These are phyloP conservation scores for Bettongia penicillata DNA, from an alignment of 2,113 vertebrate genomes.

Conservation along the genomic window DNA sequence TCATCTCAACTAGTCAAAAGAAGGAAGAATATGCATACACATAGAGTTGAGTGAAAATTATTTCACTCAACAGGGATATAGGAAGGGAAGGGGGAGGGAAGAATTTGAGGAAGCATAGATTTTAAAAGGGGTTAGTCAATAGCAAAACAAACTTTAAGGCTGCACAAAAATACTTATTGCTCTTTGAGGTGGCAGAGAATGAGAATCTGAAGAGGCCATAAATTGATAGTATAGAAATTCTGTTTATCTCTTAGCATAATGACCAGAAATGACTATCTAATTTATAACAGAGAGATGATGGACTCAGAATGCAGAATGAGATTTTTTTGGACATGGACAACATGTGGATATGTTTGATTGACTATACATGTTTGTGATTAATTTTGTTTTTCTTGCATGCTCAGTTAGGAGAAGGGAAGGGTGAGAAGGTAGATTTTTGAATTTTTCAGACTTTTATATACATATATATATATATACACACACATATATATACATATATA, in stretches of 20 bases:
- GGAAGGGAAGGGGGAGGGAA: no score
- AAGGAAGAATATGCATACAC: not conserved
- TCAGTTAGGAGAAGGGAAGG: not conserved
- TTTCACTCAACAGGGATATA: not conserved
- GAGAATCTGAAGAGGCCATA: not conserved
- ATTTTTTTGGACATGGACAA: not conserved
- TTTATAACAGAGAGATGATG: not conserved
- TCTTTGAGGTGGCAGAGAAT: not conserved
- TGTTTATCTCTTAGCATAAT: not conserved
- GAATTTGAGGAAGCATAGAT: not conserved
- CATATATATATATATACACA: no score
- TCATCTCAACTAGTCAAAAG: not conserved
- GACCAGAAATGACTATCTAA: not conserved
- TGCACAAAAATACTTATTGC: not conserved
- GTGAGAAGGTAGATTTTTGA: not conserved
- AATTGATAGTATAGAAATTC: not conserved
- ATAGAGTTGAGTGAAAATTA: not conserved
- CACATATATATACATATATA: no score
- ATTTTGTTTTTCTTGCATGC: not conserved
- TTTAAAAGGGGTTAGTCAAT: not conserved
- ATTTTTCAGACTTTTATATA: not conserved
- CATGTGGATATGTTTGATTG: not conserved
- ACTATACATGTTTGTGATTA: not conserved
- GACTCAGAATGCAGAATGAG: not conserved
- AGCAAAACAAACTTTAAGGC: not conserved